Conservation (phyloP, 2,113 vertebrate genomes). For the Microcebus griseorufus region DNA sequence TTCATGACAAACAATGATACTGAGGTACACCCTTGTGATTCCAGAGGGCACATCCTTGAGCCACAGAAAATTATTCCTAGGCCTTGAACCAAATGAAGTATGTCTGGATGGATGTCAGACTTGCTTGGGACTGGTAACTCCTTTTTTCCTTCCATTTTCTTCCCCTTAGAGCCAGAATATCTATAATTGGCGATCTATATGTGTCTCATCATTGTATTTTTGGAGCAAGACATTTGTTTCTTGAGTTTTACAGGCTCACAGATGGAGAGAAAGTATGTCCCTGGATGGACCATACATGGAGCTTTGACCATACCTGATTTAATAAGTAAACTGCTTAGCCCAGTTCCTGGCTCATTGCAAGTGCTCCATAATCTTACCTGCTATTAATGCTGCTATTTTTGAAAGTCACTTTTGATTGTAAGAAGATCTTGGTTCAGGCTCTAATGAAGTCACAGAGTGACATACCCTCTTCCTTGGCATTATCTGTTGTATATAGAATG, state of each 20-base stretch:
- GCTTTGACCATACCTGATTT: not conserved
- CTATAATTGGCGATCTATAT: not conserved
- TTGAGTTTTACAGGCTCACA: not conserved
- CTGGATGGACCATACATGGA: too few relatives aligned
- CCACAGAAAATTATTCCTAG: not conserved
- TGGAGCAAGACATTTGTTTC: not conserved
- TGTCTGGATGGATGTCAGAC: not conserved
- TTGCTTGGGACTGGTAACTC: not conserved
- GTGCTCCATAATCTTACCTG: not conserved
- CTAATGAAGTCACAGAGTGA: not conserved
- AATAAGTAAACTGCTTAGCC: not conserved
- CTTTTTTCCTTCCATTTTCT: not conserved
- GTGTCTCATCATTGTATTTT: not conserved
- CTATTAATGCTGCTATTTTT: not conserved
- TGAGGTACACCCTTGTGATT: not conserved
- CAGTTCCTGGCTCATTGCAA: not conserved
- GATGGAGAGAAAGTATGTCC: not conserved
- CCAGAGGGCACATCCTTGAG: not conserved
- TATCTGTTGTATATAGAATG: not conserved
- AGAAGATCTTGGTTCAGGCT: not conserved
- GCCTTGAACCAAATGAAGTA: not conserved
- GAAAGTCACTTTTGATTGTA: not conserved
- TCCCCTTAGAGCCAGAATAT: not conserved
- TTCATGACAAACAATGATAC: not conserved
- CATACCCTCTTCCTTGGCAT: not conserved